Percentiles rank a stretch among this genome's conserved stretches.
Conservation (phyloP, 2,113 vertebrate genomes). For the Scomber scombrus region DNA sequence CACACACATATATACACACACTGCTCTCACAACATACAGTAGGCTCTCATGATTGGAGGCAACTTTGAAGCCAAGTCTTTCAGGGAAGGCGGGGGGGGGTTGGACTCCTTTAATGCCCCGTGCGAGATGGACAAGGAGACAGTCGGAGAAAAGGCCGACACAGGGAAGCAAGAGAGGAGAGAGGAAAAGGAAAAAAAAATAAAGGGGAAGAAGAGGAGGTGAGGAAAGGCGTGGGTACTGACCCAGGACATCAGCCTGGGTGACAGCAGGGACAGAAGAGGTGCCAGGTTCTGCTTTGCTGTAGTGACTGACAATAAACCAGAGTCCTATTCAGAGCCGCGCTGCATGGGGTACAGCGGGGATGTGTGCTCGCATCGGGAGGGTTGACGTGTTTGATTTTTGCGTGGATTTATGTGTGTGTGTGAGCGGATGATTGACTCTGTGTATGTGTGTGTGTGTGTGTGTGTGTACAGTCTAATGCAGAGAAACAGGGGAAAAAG, state of each 20-base stretch:
- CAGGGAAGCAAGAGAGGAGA: not conserved
- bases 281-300: conserved; percentile 51
- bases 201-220: conserved; percentile 5
- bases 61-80: conserved; percentile 44
- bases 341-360: conserved; percentile 30
- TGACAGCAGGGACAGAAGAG: conserved; percentile 69
- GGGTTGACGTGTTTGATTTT: conserved; percentile 9
- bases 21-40: conserved; percentile 9
- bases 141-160: conserved; percentile 10
- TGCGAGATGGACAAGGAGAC: conserved; percentile 43
- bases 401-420: conserved; percentile 9
- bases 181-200: conserved; percentile 18
- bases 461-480: conserved; percentile 14
- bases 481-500: conserved; percentile 22
- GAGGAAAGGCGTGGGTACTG: conserved; percentile 29
- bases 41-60: conserved; percentile 12
- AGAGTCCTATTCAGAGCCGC: conserved; percentile 50
- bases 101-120: not conserved
- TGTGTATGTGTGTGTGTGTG: not conserved
- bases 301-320: conserved; percentile 55
- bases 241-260: conserved; percentile 57
- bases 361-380: conserved; percentile 13
- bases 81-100: not conserved
- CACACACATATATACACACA: conserved; percentile 1
- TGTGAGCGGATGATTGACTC: conserved; percentile 10